Evolutionary conservation across 2,113 vertebrate genomes (phyloP), one percentile per base, ranked within the genome.

Genomic region (Neopipo cinnamomea): DNA sequence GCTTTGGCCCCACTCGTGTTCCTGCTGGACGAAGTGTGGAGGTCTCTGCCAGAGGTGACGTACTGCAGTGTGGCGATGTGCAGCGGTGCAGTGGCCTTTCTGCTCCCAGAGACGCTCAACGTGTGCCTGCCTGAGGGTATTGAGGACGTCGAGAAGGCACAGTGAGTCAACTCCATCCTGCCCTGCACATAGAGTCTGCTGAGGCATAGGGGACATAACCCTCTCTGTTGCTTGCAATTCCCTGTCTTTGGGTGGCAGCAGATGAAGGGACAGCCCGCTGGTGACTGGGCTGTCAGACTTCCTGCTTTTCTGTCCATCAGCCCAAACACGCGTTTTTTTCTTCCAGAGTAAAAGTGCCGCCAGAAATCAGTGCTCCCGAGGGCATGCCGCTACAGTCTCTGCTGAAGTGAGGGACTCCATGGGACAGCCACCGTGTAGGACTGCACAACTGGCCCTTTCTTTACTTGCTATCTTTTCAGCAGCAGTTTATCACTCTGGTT

Each of bases 21-120:
- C 42, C 79, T 97, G 91, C 67, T 95, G 90, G 96, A 97, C 12
- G 88, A 88, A 28, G 91, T 79, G 63, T 96, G 96, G 95, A 61
- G 13, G 71, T 82, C 74, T 20, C 82, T 96, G 82, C 95, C 95
- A 0, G 85, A 97, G 78, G 58, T 91, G 82, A 96, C 62, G 0
- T 95, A 96, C 92, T 83, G 93, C 2, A n/a, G 41, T 0, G 41
- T 91, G 0, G 92, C 95, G 0, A 82, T 88, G 35, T 85, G 90
- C 90, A 90, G 95, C 0, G 94, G 95, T 2, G 56, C 37, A 0
- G 46, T 66, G 82, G 95, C 94, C 28, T 94, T 97, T 4, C 88
- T 97, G 74, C 96, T 97, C 11, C 95, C 95, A 0, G 95, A 97
- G 88, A 95, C 93, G 0, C 95, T 93, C 71, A 61, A 95, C 6